Conservation (phyloP, 2,797 vertebrate genomes). For the Muraenolepis orangiensis region DNA sequence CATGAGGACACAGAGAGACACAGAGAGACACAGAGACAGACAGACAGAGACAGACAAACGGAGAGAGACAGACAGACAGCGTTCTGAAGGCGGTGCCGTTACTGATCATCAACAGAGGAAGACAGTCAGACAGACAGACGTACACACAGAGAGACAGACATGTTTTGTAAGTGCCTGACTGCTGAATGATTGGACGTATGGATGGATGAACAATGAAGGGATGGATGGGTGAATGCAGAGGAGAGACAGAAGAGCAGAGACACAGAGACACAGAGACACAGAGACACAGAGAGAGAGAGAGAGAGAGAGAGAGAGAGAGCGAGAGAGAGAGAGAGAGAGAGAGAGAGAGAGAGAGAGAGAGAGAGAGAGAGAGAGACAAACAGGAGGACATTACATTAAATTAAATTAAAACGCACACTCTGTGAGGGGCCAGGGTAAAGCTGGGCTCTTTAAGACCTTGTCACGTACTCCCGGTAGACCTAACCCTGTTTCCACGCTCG, state of each 20-base stretch:
- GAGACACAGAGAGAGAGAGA: too few relatives aligned
- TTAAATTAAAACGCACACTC: neutral
- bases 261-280: neutral
- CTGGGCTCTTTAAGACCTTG: slow-evolving; percentile 12
- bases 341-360: neutral
- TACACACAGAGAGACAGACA: neutral
- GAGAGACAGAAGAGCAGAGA: neutral
- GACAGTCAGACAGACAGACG: neutral
- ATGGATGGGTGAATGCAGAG: neutral
- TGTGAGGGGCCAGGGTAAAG: neutral
- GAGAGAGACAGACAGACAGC: neutral
- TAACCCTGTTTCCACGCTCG: slow-evolving; percentile 74
- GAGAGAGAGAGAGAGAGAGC: too few relatives aligned
- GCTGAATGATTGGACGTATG: neutral
- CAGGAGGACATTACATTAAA: too few relatives aligned
- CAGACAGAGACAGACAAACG: neutral
- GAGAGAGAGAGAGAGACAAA: too few relatives aligned
- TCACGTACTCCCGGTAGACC: slow-evolving; percentile 64
- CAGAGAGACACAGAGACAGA: neutral
- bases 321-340: neutral
- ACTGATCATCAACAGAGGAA: too few relatives aligned
- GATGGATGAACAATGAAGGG: neutral
- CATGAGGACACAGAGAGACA: slow-evolving; percentile 5
- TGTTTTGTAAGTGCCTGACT: neutral
- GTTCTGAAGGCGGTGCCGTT: too few relatives aligned